Conservation (phyloP, 2,888 invertebrate genomes). For the Stenotaenia linearis region DNA sequence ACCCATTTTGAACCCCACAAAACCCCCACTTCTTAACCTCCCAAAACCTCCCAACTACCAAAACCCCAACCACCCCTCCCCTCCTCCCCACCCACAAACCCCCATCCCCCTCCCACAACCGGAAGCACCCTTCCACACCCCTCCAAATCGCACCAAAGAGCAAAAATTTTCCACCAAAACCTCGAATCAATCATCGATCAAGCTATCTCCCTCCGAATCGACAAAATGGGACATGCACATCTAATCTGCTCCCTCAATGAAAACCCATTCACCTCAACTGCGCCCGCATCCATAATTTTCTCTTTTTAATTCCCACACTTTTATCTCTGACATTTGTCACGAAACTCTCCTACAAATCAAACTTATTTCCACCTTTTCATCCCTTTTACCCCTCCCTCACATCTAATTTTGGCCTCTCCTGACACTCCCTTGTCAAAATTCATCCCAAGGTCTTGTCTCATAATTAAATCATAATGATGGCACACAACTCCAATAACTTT, state of each 20-base stretch:
- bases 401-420: background rate
- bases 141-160: too few relatives aligned
- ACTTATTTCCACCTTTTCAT: background rate
- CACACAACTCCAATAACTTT: background rate
- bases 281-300: background rate
- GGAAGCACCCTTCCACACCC: background rate
- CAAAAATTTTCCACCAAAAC: too few relatives aligned
- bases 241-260: background rate
- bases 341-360: background rate
- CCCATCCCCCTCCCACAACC: too few relatives aligned
- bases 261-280: background rate
- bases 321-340: background rate
- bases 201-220: background rate
- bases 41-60: too few relatives aligned
- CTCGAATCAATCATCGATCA: background rate
- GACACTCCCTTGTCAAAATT: background rate
- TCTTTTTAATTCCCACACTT: background rate
- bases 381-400: background rate
- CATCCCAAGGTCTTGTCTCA: background rate
- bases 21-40: too few relatives aligned
- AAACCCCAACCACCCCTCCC: too few relatives aligned
- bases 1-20: too few relatives aligned
- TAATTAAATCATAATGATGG: background rate
- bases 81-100: too few relatives aligned
- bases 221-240: background rate